Evolutionary conservation across 2,888 invertebrate genomes (phyloP), one percentile per base, ranked within the genome.

Genomic region (Heliconius ethilla): DNA sequence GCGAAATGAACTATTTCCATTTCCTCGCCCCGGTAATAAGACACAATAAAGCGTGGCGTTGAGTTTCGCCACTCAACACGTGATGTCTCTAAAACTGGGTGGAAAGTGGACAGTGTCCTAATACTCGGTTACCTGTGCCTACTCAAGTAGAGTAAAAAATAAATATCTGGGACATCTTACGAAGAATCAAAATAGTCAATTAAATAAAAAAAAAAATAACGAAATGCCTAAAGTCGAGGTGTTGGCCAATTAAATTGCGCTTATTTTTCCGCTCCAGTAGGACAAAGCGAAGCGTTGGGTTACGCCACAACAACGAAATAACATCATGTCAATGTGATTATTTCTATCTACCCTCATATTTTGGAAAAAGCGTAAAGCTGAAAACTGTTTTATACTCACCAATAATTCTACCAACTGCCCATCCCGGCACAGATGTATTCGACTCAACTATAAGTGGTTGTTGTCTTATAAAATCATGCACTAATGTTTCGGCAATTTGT

Each of bases 401-500:
- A 84, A 97, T 97, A 75, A 98, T 96, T 86, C 96, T 95, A 2
- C 97, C 96, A 75, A 96, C 95, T 37, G 96, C 94, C 88, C 95
- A 95, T 74, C 95, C 91, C 0, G 97, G 97, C 2, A 98, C 96
- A 79, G 91, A 94, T 70, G 97, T 94, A 81, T 95, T 96, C 75
- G 96, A 95, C n/a, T 95, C 95, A 55, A 96, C 95, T 55, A 97
- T 94, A 0, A 95, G 88, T 0, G 97, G 97, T 84, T 97, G 96
- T 83, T 96, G 96, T 75, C 96, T 95, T 2, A 97, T 95, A 78
- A 96, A 95, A 81, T 96, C 96, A 15, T 96, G 94, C 13, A 98
- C 95, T 84, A 84, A 76, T 0, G 95, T 94, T 85, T 97, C 97
- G 0, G 98, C 98, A 29, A 96, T 90, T 81, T 96, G 95, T 1